Evolutionary conservation across 2,113 vertebrate genomes (phyloP), one percentile per base, ranked within the genome.

Genomic region (Aptenodytes forsteri): DNA sequence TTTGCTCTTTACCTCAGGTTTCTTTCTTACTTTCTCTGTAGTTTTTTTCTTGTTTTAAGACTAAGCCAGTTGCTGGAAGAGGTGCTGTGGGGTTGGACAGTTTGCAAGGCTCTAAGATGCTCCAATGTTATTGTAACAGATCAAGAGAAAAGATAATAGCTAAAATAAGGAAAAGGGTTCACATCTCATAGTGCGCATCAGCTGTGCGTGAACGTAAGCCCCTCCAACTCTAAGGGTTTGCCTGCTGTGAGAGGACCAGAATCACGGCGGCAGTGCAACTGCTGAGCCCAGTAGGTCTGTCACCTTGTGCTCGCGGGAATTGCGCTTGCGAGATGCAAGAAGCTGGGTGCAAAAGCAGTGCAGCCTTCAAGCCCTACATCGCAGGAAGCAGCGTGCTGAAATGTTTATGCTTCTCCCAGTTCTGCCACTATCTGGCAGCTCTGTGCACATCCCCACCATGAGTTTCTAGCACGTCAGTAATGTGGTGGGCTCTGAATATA

Each of bases 261-360:
- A 26, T 3, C 16, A 49, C 2, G 1, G n/a, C 7, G 20, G 36
- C 32, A 52, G 26, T 8, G 14, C 14, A 32, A 8, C 21, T 20
- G 19, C 56, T 55, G 18, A 55, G 25, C 11, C 40, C 29, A 8
- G 8, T 6, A 6, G 15, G 11, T 40, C 47, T 38, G 13, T 50
- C 32, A 38, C 47, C 23, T 32, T n/a, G 16, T 29, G 13, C 20
- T 52, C 4, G 0, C 0, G 0, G 67, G 16, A 15, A 30, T 34
- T 58, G 27, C 1, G 1, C n/a, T 18, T 34, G 21, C 10, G 29
- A 76, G 19, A 7, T 34, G 13, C 27, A 78, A 56, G 76, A 78
- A 49, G 30, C 30, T 78, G 40, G 6, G 30, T 75, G 40, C 50
- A 61, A 52, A 78, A 66, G 4, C 40, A 73, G 49, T 27, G 32